Evolutionary conservation across 2,797 vertebrate genomes (phyloP).

Genomic region (Acanthurus leucopareius): DNA sequence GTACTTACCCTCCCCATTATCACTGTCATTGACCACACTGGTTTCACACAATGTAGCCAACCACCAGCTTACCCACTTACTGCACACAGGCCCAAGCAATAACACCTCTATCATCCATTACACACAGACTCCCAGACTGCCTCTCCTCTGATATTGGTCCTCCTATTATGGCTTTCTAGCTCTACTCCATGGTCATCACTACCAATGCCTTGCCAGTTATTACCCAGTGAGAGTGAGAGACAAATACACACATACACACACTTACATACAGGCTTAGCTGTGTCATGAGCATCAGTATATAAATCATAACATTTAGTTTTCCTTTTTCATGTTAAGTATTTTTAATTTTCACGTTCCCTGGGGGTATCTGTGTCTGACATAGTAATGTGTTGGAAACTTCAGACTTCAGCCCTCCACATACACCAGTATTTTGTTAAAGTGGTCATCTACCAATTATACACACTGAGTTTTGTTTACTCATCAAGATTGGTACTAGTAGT

Average conservation of each 20-base stretch:
- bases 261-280: constrained; percentile 9
- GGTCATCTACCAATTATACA: background rate
- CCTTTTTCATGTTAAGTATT: background rate
- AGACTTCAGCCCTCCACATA: background rate
- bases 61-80: constrained; percentile 66
- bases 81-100: constrained; percentile 51
- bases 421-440: background rate
- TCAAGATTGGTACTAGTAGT: background rate
- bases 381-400: background rate
- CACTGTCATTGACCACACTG: constrained; percentile 69
- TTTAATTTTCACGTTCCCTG: background rate
- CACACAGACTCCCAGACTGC: constrained; percentile 43
- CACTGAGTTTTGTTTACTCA: background rate
- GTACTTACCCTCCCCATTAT: constrained; percentile 74
- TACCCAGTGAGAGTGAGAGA: constrained; percentile 35
- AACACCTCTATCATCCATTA: constrained; percentile 73
- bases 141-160: constrained; percentile 70
- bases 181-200: constrained; percentile 59
- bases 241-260: constrained; percentile 1
- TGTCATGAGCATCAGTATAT: background rate
- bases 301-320: background rate
- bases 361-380: background rate
- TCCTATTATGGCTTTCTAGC: constrained; percentile 68
- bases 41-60: constrained; percentile 61
- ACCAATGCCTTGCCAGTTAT: constrained; percentile 62